Percentiles rank a stretch among this genome's conserved stretches.
phyloP scores from a whole-genome alignment of 1,140 invertebrate species.

The Bradynema listronoti region DNA sequence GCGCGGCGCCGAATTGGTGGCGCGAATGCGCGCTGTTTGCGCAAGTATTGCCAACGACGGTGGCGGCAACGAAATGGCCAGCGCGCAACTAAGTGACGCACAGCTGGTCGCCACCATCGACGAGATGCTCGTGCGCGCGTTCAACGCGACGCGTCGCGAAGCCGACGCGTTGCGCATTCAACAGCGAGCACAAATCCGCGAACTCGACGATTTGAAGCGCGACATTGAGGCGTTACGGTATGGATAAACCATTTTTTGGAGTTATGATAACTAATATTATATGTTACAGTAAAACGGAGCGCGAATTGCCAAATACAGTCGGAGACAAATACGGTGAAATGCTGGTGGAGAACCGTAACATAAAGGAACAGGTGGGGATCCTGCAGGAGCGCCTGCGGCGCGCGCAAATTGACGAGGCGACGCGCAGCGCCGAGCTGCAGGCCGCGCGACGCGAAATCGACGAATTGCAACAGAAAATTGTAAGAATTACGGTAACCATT shows the following conservation, averaged over 20 bases:
- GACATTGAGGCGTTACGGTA: slow-evolving; percentile 28
- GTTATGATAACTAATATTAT: not conserved
- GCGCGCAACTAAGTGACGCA: slow-evolving; percentile 11
- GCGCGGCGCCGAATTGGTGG: slow-evolving; percentile 29
- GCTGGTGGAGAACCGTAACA: slow-evolving; percentile 27
- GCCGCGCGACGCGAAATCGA: slow-evolving; percentile 33
- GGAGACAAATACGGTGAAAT: slow-evolving; percentile 30
- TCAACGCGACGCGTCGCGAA: slow-evolving; percentile 27
- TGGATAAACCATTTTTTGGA: not conserved
- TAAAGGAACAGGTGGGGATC: slow-evolving; percentile 31
- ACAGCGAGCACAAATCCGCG: slow-evolving; percentile 37
- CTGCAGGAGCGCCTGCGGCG: slow-evolving; percentile 27
- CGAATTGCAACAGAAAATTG: slow-evolving; percentile 34
- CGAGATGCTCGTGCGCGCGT: slow-evolving; percentile 34
- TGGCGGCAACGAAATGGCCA: not conserved
- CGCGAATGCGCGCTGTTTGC: slow-evolving; percentile 30
- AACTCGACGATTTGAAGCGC: slow-evolving; percentile 37
- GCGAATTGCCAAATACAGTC: slow-evolving; percentile 28
- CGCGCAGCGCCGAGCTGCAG: slow-evolving; percentile 24
- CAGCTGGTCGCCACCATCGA: slow-evolving; percentile 35
- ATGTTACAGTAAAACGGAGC: slow-evolving; percentile 22
- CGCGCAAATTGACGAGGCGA: slow-evolving; percentile 22
- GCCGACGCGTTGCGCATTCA: slow-evolving; percentile 41
- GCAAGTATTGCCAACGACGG: slow-evolving; percentile 14
- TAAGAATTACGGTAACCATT: slow-evolving; percentile 6